These are phyloP conservation scores for Agonopterix subpropinquella DNA, from an alignment of 2,888 invertebrate species.

Conservation along the genomic window DNA sequence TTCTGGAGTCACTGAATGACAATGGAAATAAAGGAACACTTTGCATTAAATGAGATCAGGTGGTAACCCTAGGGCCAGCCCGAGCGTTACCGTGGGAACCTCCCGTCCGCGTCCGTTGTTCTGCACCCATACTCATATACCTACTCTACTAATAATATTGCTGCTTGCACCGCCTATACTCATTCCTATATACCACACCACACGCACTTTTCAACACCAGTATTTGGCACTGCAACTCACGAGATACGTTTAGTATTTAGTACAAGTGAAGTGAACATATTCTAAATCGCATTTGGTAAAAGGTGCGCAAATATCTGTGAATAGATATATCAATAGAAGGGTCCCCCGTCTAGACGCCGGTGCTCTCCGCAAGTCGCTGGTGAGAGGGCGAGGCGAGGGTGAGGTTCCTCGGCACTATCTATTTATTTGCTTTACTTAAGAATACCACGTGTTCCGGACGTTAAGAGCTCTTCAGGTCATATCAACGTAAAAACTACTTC, in stretches of 20 bases:
- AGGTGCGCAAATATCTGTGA: conserved; percentile 9
- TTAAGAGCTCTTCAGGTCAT: conserved; percentile 37
- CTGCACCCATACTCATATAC: conserved; percentile 21
- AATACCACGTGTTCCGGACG: conserved; percentile 55
- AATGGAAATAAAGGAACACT: too few species aligned
- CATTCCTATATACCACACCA: conserved; percentile 18
- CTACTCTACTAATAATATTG: conserved; percentile 14
- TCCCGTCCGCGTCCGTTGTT: conserved; percentile 30
- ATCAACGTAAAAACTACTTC: conserved; percentile 6
- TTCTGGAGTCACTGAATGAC: too few species aligned
- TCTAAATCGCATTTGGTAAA: conserved; percentile 7
- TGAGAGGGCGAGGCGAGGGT: conserved; percentile 50
- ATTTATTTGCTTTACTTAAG: conserved; percentile 64
- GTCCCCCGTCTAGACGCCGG: conserved; percentile 67
- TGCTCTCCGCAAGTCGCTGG: conserved; percentile 54
- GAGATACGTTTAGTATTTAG: conserved; percentile 15
- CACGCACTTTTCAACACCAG: conserved; percentile 34
- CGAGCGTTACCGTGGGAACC: conserved; percentile 59
- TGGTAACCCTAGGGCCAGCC: conserved; percentile 25
- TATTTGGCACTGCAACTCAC: conserved; percentile 15
- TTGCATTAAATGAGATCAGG: not conserved
- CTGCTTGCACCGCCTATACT: conserved; percentile 7
- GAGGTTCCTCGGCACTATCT: conserved; percentile 55
- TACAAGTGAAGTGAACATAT: conserved; percentile 1
- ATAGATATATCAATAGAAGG: conserved; percentile 28